Percentiles rank a stretch among this genome's conserved stretches.
Conservation (phyloP, 1,140 invertebrate genomes). For the Mycetomoellerius zeteki region DNA sequence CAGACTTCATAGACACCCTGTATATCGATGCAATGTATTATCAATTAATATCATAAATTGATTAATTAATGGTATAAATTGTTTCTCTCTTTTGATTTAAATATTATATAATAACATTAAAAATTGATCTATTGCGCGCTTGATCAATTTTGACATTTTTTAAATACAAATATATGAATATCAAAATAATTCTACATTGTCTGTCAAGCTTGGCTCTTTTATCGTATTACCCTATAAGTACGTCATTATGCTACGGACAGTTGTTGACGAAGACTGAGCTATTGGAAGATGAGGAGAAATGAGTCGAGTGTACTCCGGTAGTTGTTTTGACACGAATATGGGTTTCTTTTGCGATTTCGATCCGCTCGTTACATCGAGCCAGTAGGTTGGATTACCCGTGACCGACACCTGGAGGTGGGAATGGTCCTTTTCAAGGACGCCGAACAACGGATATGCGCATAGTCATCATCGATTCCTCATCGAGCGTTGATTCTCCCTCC, state of each 20-base stretch:
- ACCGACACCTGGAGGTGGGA: conserved; percentile 84
- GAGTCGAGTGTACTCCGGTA: conserved; percentile 52
- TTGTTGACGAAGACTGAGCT: conserved; percentile 40
- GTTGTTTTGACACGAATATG: conserved; percentile 84
- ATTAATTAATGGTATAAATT: background rate
- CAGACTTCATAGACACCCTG: too few relatives aligned
- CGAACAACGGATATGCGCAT: conserved; percentile 81
- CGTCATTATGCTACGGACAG: background rate
- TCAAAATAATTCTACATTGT: conserved; percentile 29
- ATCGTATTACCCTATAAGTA: background rate
- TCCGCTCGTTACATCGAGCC: conserved; percentile 82
- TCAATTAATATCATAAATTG: too few relatives aligned
- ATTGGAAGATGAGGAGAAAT: conserved; percentile 47
- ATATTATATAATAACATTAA: background rate
- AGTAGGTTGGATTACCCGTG: conserved; percentile 83
- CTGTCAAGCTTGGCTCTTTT: background rate
- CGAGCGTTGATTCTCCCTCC: conserved; percentile 69
- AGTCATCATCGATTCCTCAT: conserved; percentile 82
- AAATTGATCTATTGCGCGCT: background rate
- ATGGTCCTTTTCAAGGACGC: conserved; percentile 81
- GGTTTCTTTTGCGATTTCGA: conserved; percentile 83
- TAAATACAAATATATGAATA: conserved; percentile 10
- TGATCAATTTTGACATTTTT: background rate
- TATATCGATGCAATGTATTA: background rate
- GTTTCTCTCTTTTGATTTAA: background rate